Evolutionary conservation across 2,888 invertebrate genomes (phyloP).

Genomic region (Odontomyia ornata): DNA sequence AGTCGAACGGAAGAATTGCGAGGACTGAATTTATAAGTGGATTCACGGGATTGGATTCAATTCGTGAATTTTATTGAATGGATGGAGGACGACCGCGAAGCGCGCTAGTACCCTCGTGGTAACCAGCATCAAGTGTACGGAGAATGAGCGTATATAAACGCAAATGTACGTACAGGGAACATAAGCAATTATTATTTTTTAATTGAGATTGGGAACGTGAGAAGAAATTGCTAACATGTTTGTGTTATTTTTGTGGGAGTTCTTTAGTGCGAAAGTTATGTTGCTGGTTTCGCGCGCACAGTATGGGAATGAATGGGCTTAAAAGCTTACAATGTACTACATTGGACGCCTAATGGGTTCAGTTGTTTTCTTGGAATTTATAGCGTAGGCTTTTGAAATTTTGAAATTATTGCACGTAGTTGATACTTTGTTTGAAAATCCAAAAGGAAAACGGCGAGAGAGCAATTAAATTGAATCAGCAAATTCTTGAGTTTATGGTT

Average conservation of each 20-base stretch:
- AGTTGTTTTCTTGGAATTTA: background rate
- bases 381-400: background rate
- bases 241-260: background rate
- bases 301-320: background rate
- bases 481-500: background rate
- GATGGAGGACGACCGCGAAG: background rate
- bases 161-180: background rate
- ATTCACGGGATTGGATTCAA: background rate
- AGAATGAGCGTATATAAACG: background rate
- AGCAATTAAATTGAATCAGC: background rate
- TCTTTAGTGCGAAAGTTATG: no score
- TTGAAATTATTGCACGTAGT: background rate
- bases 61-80: background rate
- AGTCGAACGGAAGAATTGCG: conserved; percentile 31
- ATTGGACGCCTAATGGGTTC: background rate
- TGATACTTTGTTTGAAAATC: background rate
- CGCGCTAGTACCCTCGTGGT: no score
- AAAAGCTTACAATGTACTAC: no score
- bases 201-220: conserved; percentile 25
- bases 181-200: conserved; percentile 6
- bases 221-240: background rate
- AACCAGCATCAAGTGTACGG: no score
- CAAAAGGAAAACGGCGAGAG: background rate
- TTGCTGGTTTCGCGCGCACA: background rate
- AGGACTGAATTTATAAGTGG: conserved; percentile 24